A percentile compares a stretch with the other conserved stretches of the same genome.
phyloP scores from a whole-genome alignment of 2,113 vertebrate genomes.

The Oncorhynchus nerka region DNA sequence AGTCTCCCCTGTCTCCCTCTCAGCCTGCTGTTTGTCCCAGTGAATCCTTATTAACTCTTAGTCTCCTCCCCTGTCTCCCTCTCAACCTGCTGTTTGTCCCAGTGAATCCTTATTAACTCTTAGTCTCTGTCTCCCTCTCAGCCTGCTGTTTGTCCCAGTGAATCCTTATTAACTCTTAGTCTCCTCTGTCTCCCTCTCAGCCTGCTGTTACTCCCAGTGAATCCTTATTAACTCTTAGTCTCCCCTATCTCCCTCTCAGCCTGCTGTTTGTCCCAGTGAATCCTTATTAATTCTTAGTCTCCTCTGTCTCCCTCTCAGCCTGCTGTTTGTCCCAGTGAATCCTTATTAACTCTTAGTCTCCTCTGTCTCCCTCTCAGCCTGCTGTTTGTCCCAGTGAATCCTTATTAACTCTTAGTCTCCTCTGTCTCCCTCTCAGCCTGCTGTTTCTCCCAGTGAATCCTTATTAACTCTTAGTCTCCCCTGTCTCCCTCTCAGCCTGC shows the following conservation, averaged over 20 bases:
- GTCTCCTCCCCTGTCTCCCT: not conserved
- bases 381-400: conserved; percentile 86
- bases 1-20: not conserved
- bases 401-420: no score
- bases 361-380: conserved; percentile 70
- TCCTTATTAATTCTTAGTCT: not conserved
- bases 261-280: conserved; percentile 88
- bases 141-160: conserved; percentile 88
- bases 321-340: conserved; percentile 87
- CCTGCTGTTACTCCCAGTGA: conserved; percentile 88
- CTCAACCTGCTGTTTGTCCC: conserved; percentile 89
- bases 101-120: conserved; percentile 53
- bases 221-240: conserved; percentile 12
- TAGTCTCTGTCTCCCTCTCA: conserved; percentile 52
- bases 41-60: conserved; percentile 48
- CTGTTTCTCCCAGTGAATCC: conserved; percentile 84
- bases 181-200: conserved; percentile 65
- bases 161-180: conserved; percentile 35
- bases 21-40: conserved; percentile 91
- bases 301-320: conserved; percentile 61
- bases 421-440: conserved; percentile 70
- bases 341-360: not conserved
- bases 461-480: not conserved
- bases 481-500: conserved; percentile 72
- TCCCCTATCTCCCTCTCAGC: conserved; percentile 60